Conservation (phyloP, 2,888 invertebrate species). For the Drosophila longiperda region DNA sequence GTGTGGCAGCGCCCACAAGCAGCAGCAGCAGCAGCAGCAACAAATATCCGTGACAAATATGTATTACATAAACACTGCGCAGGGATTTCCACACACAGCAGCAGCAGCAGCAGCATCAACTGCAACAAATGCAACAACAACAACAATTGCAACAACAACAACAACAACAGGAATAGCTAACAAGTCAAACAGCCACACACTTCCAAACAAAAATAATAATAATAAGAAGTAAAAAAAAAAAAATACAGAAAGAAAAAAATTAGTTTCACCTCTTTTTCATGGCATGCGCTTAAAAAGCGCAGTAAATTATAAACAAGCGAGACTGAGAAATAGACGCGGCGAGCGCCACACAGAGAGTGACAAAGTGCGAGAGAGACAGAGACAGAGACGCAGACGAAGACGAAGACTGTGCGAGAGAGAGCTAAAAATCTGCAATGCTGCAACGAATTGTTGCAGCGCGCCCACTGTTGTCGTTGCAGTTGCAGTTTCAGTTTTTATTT, state of each 20-base stretch:
- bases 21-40: slow-evolving; percentile 17
- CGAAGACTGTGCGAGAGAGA: slow-evolving; percentile 2
- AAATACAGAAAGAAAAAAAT: slow-evolving; percentile 51
- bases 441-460: slow-evolving; percentile 55
- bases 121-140: slow-evolving; percentile 27
- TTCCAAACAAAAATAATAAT: slow-evolving; percentile 36
- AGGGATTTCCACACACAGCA: slow-evolving; percentile 74
- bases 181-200: slow-evolving; percentile 52
- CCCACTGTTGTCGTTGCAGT: slow-evolving; percentile 54
- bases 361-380: slow-evolving; percentile 2
- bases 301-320: slow-evolving; percentile 74
- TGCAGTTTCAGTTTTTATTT: slow-evolving; percentile 52
- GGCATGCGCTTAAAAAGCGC: slow-evolving; percentile 74
- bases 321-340: slow-evolving; percentile 29
- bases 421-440: background rate
- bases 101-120: slow-evolving; percentile 24
- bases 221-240: slow-evolving; percentile 17
- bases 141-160: slow-evolving; percentile 22
- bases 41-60: slow-evolving; percentile 54
- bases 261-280: slow-evolving; percentile 79
- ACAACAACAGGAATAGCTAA: slow-evolving; percentile 27
- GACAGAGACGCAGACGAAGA: background rate
- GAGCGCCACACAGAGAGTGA: slow-evolving; percentile 13
- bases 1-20: slow-evolving; percentile 67
- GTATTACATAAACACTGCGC: slow-evolving; percentile 71